Evolutionary conservation across 2,113 vertebrate genomes (phyloP), one percentile per base, ranked within the genome.

Genomic region (Numenius arquata): DNA sequence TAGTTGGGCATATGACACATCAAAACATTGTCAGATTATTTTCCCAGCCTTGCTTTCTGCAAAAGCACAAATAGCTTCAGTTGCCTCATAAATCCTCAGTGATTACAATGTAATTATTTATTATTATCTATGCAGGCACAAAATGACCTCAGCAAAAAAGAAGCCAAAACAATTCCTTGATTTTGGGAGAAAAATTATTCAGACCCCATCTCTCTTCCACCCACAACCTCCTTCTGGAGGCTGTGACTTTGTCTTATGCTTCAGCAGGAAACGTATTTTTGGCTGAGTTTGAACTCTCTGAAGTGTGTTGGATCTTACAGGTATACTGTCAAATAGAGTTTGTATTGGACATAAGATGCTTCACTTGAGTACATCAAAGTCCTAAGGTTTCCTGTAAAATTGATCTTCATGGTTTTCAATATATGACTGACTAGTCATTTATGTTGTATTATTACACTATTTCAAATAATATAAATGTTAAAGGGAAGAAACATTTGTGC

Each of bases 21-120:
- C 2, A 72, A 50, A 85, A 92, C 83, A 17, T 67, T 5, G 8
- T 40, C 52, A 25, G 34, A 77, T 89, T 86, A 56, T 95, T 97
- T 96, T 97, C 93, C 61, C 55, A 94, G 76, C 48, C 61, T 92
- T 81, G 53, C 48, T 95, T 95, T 94, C 56, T 86, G 34, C 12
- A 87, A 78, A 41, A 95, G 17, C 47, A 41, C 41, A 77, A 43
- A 86, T 71, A 94, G 27, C 65, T 94, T 86, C 3, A 30, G 56
- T 81, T 95, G 82, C 52, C 17, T 89, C 65, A 61, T 55, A 84
- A 93, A 94, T 92, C 88, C 85, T 85, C 78, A 71, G 83, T 81
- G 72, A 94, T 94, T 95, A 90, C 48, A 61, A 43, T 86, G 32
- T 94, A 73, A 91, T 93, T 89, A 82, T 93, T 95, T 95, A 83